Conservation (phyloP, 2,888 invertebrate genomes). For the Dynastes grantii region DNA sequence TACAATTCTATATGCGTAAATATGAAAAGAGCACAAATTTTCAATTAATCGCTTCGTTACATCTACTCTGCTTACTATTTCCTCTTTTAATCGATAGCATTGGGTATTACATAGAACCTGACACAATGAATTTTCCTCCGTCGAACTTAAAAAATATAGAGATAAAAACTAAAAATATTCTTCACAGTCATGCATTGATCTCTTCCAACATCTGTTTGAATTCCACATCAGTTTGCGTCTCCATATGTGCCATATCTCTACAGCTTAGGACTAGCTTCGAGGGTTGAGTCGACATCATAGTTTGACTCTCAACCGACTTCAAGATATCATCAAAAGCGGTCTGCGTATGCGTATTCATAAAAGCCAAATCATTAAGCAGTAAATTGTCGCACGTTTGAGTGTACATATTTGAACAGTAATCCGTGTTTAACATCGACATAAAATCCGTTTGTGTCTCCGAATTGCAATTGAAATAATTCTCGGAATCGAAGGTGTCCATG, state of each 20-base stretch:
- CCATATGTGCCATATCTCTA: slow-evolving; percentile 71
- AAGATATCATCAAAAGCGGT: slow-evolving; percentile 74
- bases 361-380: slow-evolving; percentile 72
- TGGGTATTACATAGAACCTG: neutral
- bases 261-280: slow-evolving; percentile 56
- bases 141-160: slow-evolving; percentile 44
- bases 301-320: slow-evolving; percentile 77
- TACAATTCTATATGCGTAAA: neutral
- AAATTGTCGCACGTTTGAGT: slow-evolving; percentile 74
- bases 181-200: slow-evolving; percentile 69
- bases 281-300: slow-evolving; percentile 65
- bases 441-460: slow-evolving; percentile 77
- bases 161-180: slow-evolving; percentile 53
- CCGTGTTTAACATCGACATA: slow-evolving; percentile 65
- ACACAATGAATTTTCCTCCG: neutral
- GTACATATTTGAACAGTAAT: slow-evolving; percentile 66
- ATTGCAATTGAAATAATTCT: slow-evolving; percentile 71
- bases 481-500: slow-evolving; percentile 63
- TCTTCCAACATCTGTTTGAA: slow-evolving; percentile 68
- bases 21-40: neutral
- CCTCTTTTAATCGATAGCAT: too few relatives aligned
- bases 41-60: neutral
- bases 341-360: slow-evolving; percentile 78
- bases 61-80: too few relatives aligned
- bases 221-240: slow-evolving; percentile 73